Conservation (phyloP, 1,140 invertebrate species). For the Brachionus calyciflorus region DNA sequence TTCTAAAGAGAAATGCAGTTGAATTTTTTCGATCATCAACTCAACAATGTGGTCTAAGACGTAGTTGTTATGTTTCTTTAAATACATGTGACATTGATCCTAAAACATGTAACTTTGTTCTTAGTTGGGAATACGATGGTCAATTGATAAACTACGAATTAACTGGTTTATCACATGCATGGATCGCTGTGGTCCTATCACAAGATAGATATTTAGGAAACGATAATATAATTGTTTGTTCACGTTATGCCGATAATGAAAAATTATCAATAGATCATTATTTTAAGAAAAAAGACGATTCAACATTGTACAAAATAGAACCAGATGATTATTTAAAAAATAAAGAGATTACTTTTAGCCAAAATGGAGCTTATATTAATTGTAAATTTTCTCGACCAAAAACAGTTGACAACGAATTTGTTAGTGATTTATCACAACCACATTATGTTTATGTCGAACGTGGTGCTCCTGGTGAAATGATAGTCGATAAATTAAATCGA, state of each 20-base stretch:
- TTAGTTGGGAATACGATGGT: slow-evolving; percentile 44
- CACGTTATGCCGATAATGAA: slow-evolving; percentile 9
- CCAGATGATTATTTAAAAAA: slow-evolving; percentile 42
- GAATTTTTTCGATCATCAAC: background rate
- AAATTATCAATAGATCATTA: slow-evolving; percentile 34
- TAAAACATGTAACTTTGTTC: slow-evolving; percentile 43
- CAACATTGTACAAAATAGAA: slow-evolving; percentile 23
- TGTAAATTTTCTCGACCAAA: slow-evolving; percentile 38
- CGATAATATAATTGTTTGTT: slow-evolving; percentile 43
- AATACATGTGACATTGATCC: slow-evolving; percentile 41
- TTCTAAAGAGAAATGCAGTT: slow-evolving; percentile 12
- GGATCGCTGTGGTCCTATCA: slow-evolving; percentile 32
- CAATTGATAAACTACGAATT: slow-evolving; percentile 35
- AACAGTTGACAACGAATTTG: background rate
- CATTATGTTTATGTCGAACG: slow-evolving; percentile 44
- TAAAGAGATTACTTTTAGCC: slow-evolving; percentile 15
- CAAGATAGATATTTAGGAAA: slow-evolving; percentile 43
- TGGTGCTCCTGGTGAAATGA: slow-evolving; percentile 42
- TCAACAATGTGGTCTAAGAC: background rate
- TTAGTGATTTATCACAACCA: slow-evolving; percentile 24
- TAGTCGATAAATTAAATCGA: slow-evolving; percentile 36
- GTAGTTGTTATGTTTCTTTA: slow-evolving; percentile 42
- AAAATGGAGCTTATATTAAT: background rate
- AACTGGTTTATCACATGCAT: slow-evolving; percentile 22
- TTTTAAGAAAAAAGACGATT: slow-evolving; percentile 31